Conservation (phyloP, 2,888 invertebrate species). For the Cheilosia scutellata region DNA sequence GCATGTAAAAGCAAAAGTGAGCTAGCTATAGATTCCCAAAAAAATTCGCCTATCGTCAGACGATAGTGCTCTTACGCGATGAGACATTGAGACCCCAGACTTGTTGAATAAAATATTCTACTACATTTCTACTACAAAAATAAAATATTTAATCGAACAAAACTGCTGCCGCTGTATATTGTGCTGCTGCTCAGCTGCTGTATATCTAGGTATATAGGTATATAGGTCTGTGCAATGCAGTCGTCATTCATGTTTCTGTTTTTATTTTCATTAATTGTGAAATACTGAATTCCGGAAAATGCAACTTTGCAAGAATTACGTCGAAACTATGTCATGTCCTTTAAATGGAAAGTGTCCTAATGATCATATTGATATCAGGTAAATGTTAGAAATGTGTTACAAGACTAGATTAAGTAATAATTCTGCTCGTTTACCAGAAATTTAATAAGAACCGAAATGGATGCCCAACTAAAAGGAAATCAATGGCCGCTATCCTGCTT, state of each 20-base stretch:
- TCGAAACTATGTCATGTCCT: constrained; percentile 80
- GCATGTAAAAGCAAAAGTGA: too few relatives aligned
- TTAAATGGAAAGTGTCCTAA: constrained; percentile 82
- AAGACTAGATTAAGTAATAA: neutral
- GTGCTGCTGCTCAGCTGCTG: too few relatives aligned
- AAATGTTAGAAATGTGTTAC: constrained; percentile 24
- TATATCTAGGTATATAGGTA: too few relatives aligned
- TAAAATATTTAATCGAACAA: neutral
- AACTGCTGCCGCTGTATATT: neutral
- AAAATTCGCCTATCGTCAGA: too few relatives aligned
- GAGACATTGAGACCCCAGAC: too few relatives aligned
- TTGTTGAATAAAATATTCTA: neutral
- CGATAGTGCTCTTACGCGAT: too few relatives aligned
- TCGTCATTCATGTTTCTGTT: constrained; percentile 1
- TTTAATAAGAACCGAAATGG: constrained; percentile 85
- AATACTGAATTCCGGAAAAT: constrained; percentile 74
- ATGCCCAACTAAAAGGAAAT: constrained; percentile 87
- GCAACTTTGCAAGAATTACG: constrained; percentile 82
- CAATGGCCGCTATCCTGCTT: constrained; percentile 93
- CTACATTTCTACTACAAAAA: neutral
- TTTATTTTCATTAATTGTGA: neutral
- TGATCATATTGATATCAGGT: constrained; percentile 83
- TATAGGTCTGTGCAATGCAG: too few relatives aligned
- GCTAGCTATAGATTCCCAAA: too few relatives aligned
- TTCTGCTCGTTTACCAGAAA: constrained; percentile 76